phyloP scores from a whole-genome alignment of 2,888 invertebrate species.

The Elysia crispata region DNA sequence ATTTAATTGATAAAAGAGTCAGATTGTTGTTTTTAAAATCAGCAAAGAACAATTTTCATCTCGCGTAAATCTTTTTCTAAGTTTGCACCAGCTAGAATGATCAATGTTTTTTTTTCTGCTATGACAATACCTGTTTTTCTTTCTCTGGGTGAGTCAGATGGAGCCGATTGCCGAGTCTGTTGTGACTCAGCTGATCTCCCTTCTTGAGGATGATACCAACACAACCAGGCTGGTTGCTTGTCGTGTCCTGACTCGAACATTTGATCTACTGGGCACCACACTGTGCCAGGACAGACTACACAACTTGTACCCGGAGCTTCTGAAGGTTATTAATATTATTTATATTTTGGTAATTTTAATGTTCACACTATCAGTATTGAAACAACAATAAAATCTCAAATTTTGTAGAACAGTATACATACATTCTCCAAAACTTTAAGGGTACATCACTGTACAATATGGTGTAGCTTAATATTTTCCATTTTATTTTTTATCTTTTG shows the following conservation, averaged over 20 bases:
- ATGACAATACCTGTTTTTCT: neutral
- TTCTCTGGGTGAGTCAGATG: constrained; percentile 63
- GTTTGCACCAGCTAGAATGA: too few relatives aligned
- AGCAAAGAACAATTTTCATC: constrained; percentile 14
- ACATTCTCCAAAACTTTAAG: too few relatives aligned
- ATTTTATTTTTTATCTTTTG: too few relatives aligned
- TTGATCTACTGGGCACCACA: constrained; percentile 63
- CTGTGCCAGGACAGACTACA: constrained; percentile 75
- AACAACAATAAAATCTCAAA: too few relatives aligned
- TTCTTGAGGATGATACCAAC: constrained; percentile 76
- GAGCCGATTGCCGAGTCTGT: constrained; percentile 69
- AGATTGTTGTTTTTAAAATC: too few relatives aligned
- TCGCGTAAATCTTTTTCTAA: neutral
- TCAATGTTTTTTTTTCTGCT: constrained; percentile 1
- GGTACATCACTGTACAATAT: too few relatives aligned
- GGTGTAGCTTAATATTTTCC: too few relatives aligned
- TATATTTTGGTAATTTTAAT: too few relatives aligned
- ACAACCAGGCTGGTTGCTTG: constrained; percentile 76
- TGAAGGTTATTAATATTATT: constrained; percentile 81
- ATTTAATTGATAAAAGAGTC: too few relatives aligned
- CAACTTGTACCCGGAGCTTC: constrained; percentile 79
- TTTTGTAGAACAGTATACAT: too few relatives aligned
- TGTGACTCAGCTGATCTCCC: constrained; percentile 72
- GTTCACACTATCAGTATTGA: too few relatives aligned
- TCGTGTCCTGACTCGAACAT: constrained; percentile 79